A percentile compares a stretch with the other conserved stretches of the same genome.
Conservation (phyloP, 2,888 invertebrate genomes). For the Ptychoptera contaminata region DNA sequence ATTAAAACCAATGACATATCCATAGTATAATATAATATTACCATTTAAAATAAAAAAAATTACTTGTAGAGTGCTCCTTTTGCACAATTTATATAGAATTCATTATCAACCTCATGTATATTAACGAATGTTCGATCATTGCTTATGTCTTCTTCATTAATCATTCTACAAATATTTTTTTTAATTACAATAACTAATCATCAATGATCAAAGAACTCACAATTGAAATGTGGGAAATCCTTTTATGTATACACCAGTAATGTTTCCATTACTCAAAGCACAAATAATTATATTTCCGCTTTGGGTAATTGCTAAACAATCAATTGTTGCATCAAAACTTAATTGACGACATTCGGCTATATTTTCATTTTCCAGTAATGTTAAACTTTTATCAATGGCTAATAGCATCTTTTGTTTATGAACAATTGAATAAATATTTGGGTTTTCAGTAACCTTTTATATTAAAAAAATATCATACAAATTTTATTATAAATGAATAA, state of each 20-base stretch:
- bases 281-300: constrained; percentile 27
- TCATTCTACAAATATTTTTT: constrained; percentile 13
- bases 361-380: constrained; percentile 26
- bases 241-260: constrained; percentile 26
- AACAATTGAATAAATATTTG: constrained; percentile 20
- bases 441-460: constrained; percentile 20
- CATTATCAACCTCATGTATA: constrained; percentile 18
- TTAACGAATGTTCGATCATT: constrained; percentile 17
- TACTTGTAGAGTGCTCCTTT: constrained; percentile 26
- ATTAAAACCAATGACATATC: background rate
- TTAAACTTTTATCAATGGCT: constrained; percentile 23
- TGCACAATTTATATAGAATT: constrained; percentile 21
- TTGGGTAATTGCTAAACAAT: constrained; percentile 21
- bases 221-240: constrained; percentile 24
- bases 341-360: constrained; percentile 23
- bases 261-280: constrained; percentile 24
- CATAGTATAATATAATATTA: too few relatives aligned
- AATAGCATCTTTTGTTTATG: constrained; percentile 26
- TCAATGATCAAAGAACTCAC: constrained; percentile 13
- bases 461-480: background rate
- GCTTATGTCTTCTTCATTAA: constrained; percentile 20
- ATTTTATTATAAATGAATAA: background rate
- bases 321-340: constrained; percentile 21
- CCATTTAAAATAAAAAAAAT: too few relatives aligned
- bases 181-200: background rate